Evolutionary conservation across 1,140 invertebrate genomes (phyloP), one percentile per base, ranked within the genome.

Genomic region (Aphelenchoides avenae): DNA sequence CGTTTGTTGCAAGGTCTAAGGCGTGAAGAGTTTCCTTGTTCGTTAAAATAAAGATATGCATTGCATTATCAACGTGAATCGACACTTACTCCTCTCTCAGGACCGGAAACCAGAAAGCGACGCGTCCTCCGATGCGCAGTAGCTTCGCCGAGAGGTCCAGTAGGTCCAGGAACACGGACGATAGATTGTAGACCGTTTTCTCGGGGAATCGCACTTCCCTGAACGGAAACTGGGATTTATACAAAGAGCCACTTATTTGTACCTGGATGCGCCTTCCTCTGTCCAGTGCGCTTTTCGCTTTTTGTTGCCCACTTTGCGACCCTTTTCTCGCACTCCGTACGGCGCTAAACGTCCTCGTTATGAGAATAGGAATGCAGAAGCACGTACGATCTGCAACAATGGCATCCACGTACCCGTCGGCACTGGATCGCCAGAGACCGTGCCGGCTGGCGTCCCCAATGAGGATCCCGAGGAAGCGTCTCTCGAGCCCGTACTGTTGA

Each of bases 101-200:
- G 6, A 81, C 76, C 20, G 81, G 81, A 42, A 81, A 76, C 81
- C 81, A 82, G 68, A 78, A 82, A 0, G 80, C 79, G 1, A 82
- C 70, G 26, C 79, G 61, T 5, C 80, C 80, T 42, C 74, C 70
- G 11, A 73, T 24, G 9, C 56, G 55, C 5, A 82, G 61, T 57
- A 68, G 73, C 49, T 64, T 68, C n/a, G 78, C 79, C 26, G 80
- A 70, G 70, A 81, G 79, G 61, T 81, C 76, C 29, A 82, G 65
- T 5, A 82, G 64, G 59, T 82, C 81, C 42, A 63, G 70, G 52
- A 79, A 80, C 5, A 81, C 78, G 34, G 79, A 73, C 3, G 76
- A 73, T 26, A 82, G 61, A 40, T 74, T 64, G 53, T 82, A 82
- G 13, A 75, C 70, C 11, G 64, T 36, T 50, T 78, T 78, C 50